Percentiles rank a stretch among this genome's conserved stretches.
These are phyloP conservation scores for Aspidiotus destructor DNA, from an alignment of 2,888 invertebrate genomes.

Conservation along the genomic window DNA sequence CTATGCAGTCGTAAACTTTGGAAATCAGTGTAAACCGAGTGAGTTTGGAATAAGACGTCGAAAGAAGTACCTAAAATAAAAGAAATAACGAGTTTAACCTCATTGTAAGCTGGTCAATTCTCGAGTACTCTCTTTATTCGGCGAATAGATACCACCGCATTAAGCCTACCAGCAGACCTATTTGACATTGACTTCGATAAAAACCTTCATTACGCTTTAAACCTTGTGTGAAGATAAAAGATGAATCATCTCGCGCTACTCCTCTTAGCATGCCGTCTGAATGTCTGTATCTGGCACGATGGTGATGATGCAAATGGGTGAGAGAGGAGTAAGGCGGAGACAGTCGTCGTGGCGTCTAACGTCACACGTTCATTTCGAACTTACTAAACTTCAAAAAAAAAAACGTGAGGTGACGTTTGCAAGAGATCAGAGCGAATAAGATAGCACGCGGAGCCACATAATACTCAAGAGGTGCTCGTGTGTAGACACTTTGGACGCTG, in stretches of 20 bases:
- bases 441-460: background rate
- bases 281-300: background rate
- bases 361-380: conserved; percentile 2
- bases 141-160: background rate
- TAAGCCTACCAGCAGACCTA: background rate
- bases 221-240: background rate
- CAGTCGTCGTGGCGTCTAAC: background rate
- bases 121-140: background rate
- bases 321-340: too few species aligned
- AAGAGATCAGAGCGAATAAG: background rate
- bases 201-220: background rate
- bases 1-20: too few species aligned
- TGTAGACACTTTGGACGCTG: background rate
- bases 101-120: background rate
- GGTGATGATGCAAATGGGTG: too few species aligned
- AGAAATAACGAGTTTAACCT: background rate
- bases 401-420: conserved; percentile 1
- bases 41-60: background rate
- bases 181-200: conserved; percentile 1
- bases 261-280: background rate
- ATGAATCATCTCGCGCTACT: conserved; percentile 2
- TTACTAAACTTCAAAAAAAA: background rate
- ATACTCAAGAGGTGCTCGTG: too few species aligned
- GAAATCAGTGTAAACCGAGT: background rate
- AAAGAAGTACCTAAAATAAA: background rate